Conservation (phyloP, 2,888 invertebrate genomes). For the Uropetala carovei region DNA sequence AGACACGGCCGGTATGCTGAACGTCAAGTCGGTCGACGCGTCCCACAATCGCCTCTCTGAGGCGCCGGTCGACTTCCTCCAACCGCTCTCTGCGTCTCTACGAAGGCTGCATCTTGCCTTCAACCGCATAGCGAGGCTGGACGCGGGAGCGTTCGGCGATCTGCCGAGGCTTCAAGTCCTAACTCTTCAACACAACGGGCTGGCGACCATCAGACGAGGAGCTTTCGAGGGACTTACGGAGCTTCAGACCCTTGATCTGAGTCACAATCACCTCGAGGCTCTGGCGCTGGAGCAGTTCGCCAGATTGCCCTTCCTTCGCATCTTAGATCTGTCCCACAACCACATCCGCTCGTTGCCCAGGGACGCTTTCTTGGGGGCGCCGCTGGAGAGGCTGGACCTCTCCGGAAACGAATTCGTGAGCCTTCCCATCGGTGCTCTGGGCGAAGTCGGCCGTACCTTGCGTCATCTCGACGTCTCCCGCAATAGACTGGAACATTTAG, state of each 20-base stretch:
- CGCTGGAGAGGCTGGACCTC: constrained; percentile 87
- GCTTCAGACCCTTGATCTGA: constrained; percentile 87
- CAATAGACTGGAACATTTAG: constrained; percentile 90
- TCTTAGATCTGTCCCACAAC: constrained; percentile 85
- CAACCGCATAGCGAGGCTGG: constrained; percentile 84
- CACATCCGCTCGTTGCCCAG: constrained; percentile 84
- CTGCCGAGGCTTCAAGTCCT: constrained; percentile 84
- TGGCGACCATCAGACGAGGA: constrained; percentile 83
- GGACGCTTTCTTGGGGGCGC: constrained; percentile 88
- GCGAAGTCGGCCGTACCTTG: constrained; percentile 87
- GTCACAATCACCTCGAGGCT: constrained; percentile 85
- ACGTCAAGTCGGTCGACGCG: constrained; percentile 83
- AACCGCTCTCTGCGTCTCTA: constrained; percentile 80
- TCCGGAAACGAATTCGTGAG: constrained; percentile 86
- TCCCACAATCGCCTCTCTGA: constrained; percentile 82
- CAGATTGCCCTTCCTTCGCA: constrained; percentile 84
- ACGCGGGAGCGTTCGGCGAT: constrained; percentile 86
- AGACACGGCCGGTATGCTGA: constrained; percentile 75
- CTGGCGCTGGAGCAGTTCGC: constrained; percentile 89
- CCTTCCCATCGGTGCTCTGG: constrained; percentile 87
- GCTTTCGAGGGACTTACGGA: constrained; percentile 86
- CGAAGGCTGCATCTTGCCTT: constrained; percentile 84
- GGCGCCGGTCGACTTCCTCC: constrained; percentile 81
- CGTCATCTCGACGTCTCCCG: constrained; percentile 86
- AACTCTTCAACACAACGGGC: constrained; percentile 85